Base-by-base conservation (phyloP, 2,888 invertebrate species). In the Megamerina dolium region DNA sequence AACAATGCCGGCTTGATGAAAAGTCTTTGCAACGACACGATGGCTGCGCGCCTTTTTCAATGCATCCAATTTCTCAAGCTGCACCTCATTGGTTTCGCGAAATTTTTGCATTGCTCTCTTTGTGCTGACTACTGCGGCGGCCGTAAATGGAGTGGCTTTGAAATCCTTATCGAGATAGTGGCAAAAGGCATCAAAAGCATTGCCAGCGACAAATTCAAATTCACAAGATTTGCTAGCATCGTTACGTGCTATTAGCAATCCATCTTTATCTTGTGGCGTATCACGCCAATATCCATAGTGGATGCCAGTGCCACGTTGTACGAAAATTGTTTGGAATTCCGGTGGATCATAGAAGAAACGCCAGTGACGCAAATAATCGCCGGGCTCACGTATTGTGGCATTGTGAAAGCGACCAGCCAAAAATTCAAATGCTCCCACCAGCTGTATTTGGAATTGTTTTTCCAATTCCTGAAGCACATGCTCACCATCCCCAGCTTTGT, bases 301-400 rank as follows among this genome's bases (percentile, higher is more conserved):
- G 53, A 82, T 82, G 49, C 85, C 83, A 45, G 79, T 80, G 37
- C 77, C 77, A 37, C 80, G 78, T 60, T 82, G 81, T 17, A 80
- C 82, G 37, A 90, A 66, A 30, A 89, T 74, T 3, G 89, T 85
- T 79, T 91, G 88, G 69, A 94, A 88, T 72, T 96, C 95, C 9
- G 96, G 95, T 9, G 93, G 90, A 74, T 97, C 96, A 69, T 85
- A 91, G 65, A 80, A 91, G 71, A 87, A 95, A 55, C 96, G 79
- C 87, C 90, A 93, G 65, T 94, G 91, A 9, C 81, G 72, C 36
- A 91, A 75, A 64, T 83, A 87, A 47, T 81, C 73, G 46, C 79
- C 73, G 48, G 80, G 76, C 46, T 77, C 70, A 2, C 76, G 69
- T 18, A 78, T 64, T 43, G 72, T 68, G 3, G 75, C 76, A 1